A percentile compares a stretch with the other conserved stretches of the same genome.
Conservation (phyloP, 2,113 vertebrate genomes). For the Rutilus rutilus region DNA sequence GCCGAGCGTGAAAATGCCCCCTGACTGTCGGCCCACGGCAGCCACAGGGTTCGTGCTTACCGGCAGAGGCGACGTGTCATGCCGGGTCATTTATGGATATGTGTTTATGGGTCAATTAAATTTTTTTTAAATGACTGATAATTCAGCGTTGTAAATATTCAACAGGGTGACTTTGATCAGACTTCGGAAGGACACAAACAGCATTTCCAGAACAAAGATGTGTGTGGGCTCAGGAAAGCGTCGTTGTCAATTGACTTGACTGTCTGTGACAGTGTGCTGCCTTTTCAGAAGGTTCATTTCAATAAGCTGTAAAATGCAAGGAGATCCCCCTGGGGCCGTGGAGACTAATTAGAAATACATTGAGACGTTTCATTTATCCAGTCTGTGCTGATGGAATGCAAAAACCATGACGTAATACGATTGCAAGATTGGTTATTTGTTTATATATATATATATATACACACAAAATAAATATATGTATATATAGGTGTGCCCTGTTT, state of each 20-base stretch:
- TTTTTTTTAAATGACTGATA: background rate
- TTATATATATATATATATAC: background rate
- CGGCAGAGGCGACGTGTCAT: background rate
- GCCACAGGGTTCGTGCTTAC: background rate
- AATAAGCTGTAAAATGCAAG: slow-evolving; percentile 34
- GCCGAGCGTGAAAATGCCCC: slow-evolving; percentile 38
- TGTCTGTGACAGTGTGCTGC: background rate
- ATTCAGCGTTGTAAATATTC: slow-evolving; percentile 19
- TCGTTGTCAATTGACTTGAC: slow-evolving; percentile 2
- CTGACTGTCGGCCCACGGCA: background rate
- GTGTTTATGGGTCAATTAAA: slow-evolving; percentile 26
- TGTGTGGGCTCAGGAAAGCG: slow-evolving; percentile 27
- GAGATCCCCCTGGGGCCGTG: background rate
- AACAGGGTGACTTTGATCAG: slow-evolving; percentile 13
- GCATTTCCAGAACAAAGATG: background rate
- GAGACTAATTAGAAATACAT: slow-evolving; percentile 52
- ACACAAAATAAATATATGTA: too few relatives aligned
- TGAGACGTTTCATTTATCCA: slow-evolving; percentile 35
- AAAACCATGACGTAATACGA: slow-evolving; percentile 40
- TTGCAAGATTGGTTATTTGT: slow-evolving; percentile 31
- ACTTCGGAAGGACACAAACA: slow-evolving; percentile 6
- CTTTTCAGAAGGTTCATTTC: slow-evolving; percentile 45
- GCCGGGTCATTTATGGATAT: slow-evolving; percentile 18
- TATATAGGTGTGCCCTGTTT: too few relatives aligned
- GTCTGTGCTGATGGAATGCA: slow-evolving; percentile 1